Base-by-base conservation (phyloP, 2,113 vertebrate species). In the Ranitomeya imitator region DNA sequence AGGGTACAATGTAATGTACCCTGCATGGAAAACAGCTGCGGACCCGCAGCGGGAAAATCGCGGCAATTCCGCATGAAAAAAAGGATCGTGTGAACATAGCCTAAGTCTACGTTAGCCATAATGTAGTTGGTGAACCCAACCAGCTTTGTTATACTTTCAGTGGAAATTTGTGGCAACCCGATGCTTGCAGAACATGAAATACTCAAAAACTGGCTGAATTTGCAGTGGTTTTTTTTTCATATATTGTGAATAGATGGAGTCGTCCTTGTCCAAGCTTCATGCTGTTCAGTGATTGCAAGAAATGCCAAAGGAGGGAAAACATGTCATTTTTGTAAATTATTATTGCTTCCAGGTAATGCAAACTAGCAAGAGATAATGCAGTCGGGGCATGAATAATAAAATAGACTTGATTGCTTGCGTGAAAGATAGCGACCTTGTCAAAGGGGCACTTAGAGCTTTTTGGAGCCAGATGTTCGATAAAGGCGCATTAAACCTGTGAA, bases 311-410 rank as follows among this genome's bases (percentile, higher is more conserved):
- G 14, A 73, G 80, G 45, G 59, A 86, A 57, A 69, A 86, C 60
- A 69, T 69, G 61, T 65, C 63, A 67, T 79, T 79, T 86, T 55
- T 51, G 67, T 63, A 79, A 79, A 79, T 79, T 69, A 79, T 79
- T 69, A 65, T 86, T 63, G 37, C 60, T 79, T 79, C 76, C 61
- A 79, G 76, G 45, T 79, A 86, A 69, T 67, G 85, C 85, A 79
- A 79, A 55, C 60, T 54, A 86, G 21, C 60, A 86, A 69, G n/a
- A 80, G 76, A 86, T 86, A 86, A 86, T 78, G 55, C 73, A 78
- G 55, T 51, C 23, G 45, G 31, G 61, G 55, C 74, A 86, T 86
- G 76, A 86, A 86, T 86, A 86, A 86, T 86, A 86, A 78, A 79
- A 69, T 55, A 79, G 60, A 67, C 76, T 31, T 69, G 61, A 86